phyloP scores from a whole-genome alignment of 2,113 vertebrate genomes.

The Xiphophorus maculatus region DNA sequence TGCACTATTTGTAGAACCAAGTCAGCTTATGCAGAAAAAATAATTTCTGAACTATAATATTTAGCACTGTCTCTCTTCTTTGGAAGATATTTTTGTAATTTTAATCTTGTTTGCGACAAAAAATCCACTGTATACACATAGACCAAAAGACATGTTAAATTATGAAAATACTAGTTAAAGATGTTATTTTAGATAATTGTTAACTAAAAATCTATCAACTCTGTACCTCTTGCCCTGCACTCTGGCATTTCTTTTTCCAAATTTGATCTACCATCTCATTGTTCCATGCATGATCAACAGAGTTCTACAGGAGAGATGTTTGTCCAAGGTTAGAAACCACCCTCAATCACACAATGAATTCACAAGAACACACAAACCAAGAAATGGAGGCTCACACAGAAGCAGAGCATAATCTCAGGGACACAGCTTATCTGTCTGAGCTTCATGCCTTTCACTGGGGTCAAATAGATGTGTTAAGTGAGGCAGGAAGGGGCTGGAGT shows the following conservation, averaged over 20 bases:
- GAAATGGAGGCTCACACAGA: slow-evolving; percentile 16
- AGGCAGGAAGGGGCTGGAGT: slow-evolving; percentile 36
- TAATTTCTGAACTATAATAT: no score
- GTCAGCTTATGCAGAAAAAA: neutral
- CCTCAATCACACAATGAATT: slow-evolving; percentile 4
- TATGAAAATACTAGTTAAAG: neutral
- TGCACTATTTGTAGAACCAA: neutral
- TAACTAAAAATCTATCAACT: neutral
- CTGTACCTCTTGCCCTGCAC: neutral
- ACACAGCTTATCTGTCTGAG: slow-evolving; percentile 49
- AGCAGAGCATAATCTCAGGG: slow-evolving; percentile 26
- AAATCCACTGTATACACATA: neutral
- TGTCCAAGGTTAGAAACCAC: slow-evolving; percentile 28
- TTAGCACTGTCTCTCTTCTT: no score
- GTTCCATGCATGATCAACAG: neutral
- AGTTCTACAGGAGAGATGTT: slow-evolving; percentile 1
- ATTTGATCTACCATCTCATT: neutral
- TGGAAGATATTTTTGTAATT: no score
- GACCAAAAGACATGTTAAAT: neutral
- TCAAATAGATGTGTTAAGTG: slow-evolving; percentile 51
- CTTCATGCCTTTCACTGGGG: slow-evolving; percentile 51
- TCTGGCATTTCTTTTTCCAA: neutral
- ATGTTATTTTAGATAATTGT: neutral
- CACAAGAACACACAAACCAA: slow-evolving; percentile 22
- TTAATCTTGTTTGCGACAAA: neutral